Conservation (phyloP, 2,888 invertebrate genomes). For the Platycheirus rosarum region DNA sequence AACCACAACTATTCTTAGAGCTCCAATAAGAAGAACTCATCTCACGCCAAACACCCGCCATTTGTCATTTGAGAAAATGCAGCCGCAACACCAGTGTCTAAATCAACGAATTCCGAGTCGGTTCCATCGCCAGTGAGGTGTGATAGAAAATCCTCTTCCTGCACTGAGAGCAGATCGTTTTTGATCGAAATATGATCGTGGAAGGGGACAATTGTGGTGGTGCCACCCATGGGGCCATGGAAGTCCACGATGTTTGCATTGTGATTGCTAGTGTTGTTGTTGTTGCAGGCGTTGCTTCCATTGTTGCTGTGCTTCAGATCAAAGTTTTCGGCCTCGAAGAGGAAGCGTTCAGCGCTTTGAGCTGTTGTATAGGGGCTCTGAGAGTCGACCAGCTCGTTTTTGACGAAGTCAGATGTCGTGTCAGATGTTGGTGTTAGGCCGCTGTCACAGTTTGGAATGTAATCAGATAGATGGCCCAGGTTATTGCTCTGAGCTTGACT, state of each 20-base stretch:
- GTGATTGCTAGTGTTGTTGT: constrained; percentile 76
- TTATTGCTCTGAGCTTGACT: constrained; percentile 56
- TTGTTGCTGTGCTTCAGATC: constrained; percentile 80
- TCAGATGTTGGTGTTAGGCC: constrained; percentile 76
- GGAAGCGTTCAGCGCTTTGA: constrained; percentile 82
- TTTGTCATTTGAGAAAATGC: constrained; percentile 80
- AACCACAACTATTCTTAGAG: constrained; percentile 64
- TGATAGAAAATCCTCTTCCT: constrained; percentile 79
- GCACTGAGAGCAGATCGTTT: constrained; percentile 78
- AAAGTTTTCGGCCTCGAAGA: constrained; percentile 81
- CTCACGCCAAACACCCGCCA: constrained; percentile 82
- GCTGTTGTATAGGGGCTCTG: constrained; percentile 82
- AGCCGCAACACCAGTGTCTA: constrained; percentile 81
- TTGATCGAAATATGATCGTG: constrained; percentile 81
- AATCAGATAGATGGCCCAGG: constrained; percentile 76
- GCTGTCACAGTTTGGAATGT: constrained; percentile 79
- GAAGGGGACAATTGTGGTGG: constrained; percentile 77
- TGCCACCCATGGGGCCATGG: constrained; percentile 76
- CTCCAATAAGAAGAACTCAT: constrained; percentile 75
- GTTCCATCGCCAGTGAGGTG: constrained; percentile 78
- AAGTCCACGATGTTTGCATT: constrained; percentile 76
- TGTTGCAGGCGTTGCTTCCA: constrained; percentile 73
- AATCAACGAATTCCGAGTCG: constrained; percentile 81
- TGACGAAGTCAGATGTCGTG: constrained; percentile 81
- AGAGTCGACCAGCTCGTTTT: constrained; percentile 81